Conservation (phyloP, 2,797 vertebrate species). For the Syncerus caffer region DNA sequence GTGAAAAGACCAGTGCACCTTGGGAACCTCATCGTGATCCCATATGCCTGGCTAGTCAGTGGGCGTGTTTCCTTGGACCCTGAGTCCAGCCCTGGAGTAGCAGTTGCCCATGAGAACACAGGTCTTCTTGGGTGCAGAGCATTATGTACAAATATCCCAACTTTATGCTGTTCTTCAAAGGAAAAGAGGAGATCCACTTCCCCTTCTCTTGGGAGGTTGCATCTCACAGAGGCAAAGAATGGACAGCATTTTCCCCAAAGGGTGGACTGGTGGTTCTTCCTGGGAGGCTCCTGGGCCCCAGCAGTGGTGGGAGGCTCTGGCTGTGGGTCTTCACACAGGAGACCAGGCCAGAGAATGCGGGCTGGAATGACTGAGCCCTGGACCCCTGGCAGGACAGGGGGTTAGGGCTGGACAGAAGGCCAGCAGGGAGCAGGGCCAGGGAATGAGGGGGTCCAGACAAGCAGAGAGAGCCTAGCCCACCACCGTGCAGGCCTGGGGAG, state of each 20-base stretch:
- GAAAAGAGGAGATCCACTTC: not conserved
- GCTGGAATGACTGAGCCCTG: not conserved
- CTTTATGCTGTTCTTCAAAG: not conserved
- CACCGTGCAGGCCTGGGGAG: rapidly evolving
- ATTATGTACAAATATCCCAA: not conserved
- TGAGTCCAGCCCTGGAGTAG: not conserved
- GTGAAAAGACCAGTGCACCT: rapidly evolving
- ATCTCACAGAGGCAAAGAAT: not conserved
- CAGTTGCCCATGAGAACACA: not conserved
- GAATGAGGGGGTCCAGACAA: too few relatives aligned
- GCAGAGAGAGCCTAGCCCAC: not conserved
- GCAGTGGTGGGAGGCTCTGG: not conserved
- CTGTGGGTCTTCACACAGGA: not conserved
- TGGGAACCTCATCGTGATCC: not conserved
- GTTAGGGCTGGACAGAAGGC: not conserved
- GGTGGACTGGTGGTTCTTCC: not conserved
- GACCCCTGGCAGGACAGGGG: not conserved
- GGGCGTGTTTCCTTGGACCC: not conserved
- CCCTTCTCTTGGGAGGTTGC: not conserved
- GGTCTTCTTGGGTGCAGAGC: not conserved
- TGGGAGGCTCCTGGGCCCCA: rapidly evolving
- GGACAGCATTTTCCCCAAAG: not conserved
- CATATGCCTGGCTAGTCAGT: rapidly evolving
- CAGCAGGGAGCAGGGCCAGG: not conserved
- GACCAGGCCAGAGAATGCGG: not conserved